A percentile compares a stretch with the other conserved stretches of the same genome.
phyloP scores from a whole-genome alignment of 1,140 invertebrate genomes.

The Procambarus clarkii region DNA sequence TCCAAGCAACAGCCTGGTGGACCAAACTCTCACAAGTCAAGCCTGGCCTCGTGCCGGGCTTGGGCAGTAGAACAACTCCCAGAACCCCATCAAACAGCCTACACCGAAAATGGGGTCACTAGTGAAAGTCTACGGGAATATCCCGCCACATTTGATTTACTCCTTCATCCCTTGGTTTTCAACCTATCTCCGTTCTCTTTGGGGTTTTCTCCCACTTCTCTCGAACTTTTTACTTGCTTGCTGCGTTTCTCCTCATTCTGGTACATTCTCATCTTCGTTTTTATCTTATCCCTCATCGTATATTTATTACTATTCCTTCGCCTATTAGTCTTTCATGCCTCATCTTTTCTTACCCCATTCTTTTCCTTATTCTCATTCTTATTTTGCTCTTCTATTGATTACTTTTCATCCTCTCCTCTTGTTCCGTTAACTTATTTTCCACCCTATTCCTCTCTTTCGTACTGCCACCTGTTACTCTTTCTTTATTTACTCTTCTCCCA shows the following conservation, averaged over 20 bases:
- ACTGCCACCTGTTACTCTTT: background rate
- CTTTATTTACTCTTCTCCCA: background rate
- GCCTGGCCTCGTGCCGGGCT: no score
- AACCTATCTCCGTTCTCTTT: no score
- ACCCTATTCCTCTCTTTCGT: background rate
- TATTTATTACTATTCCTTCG: background rate
- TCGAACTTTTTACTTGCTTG: background rate
- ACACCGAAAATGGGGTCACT: no score
- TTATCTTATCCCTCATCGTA: background rate
- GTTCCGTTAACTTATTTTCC: no score
- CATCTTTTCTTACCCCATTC: background rate
- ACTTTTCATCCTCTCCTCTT: background rate
- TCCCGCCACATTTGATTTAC: background rate
- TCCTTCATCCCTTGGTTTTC: no score
- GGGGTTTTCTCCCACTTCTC: background rate
- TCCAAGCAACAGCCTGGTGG: no score
- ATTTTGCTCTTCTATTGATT: background rate
- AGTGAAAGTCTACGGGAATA: background rate
- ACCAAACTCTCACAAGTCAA: no score
- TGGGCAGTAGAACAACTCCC: no score
- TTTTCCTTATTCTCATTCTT: background rate
- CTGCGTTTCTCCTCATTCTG: background rate
- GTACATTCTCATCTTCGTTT: background rate
- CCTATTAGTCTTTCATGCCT: background rate
- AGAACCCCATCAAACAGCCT: no score